Evolutionary conservation across 2,113 vertebrate species (phyloP).

Genomic region (Girardinichthys multiradiatus): DNA sequence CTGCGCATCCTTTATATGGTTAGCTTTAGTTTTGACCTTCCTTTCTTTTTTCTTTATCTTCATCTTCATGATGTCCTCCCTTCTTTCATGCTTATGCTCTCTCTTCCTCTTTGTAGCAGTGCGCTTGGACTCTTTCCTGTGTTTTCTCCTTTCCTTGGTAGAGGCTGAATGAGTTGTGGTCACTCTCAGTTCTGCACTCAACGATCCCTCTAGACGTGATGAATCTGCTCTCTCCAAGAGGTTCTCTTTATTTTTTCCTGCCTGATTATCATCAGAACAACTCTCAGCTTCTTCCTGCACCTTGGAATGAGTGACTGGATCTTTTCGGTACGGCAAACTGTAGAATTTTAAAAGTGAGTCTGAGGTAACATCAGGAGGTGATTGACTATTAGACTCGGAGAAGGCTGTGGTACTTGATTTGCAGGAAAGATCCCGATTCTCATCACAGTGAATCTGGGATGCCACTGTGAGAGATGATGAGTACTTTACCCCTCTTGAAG

Average conservation of each 20-base stretch:
- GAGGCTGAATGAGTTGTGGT: constrained; percentile 68
- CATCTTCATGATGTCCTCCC: constrained; percentile 49
- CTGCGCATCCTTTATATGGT: constrained; percentile 18
- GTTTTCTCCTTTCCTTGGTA: constrained; percentile 48
- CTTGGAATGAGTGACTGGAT: constrained; percentile 13
- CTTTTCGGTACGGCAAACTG: constrained; percentile 24
- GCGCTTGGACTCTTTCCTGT: constrained; percentile 9
- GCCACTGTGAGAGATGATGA: constrained; percentile 75
- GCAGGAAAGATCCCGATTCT: constrained; percentile 49
- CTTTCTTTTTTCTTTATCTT: constrained; percentile 56
- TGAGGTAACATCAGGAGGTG: constrained; percentile 78
- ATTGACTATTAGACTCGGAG: constrained; percentile 27
- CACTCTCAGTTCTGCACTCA: constrained; percentile 77
- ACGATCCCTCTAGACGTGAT: constrained; percentile 54
- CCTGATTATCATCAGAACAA: constrained; percentile 9
- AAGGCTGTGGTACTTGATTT: constrained; percentile 36
- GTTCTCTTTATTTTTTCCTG: constrained; percentile 14
- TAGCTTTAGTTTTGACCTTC: constrained; percentile 33
- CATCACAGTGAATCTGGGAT: constrained; percentile 68
- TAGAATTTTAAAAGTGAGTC: constrained; percentile 47
- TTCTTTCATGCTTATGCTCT: constrained; percentile 45
- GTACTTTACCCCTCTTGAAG: constrained; percentile 71
- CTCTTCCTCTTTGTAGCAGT: constrained; percentile 47
- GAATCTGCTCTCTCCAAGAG: constrained; percentile 38
- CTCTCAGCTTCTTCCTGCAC: constrained; percentile 35